Base-by-base conservation (phyloP, 2,113 vertebrate genomes). In the Arenaria interpres region DNA sequence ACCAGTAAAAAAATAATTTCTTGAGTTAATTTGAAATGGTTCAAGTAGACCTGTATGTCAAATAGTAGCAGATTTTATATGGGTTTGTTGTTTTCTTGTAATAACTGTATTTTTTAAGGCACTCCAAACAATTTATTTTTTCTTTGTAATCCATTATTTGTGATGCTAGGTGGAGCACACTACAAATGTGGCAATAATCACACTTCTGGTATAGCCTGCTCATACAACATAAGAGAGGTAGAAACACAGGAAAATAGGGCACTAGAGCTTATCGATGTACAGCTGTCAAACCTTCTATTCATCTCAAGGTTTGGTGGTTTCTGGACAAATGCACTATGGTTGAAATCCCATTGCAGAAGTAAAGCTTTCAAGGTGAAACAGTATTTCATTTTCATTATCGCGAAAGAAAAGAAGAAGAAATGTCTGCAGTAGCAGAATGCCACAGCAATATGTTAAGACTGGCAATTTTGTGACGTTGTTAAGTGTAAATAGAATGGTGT, bases 341-440 rank as follows among this genome's bases (percentile, higher is more conserved):
- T 83, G 66, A 97, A 97, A 94, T 67, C 56, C 57, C 73, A 92
- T 2, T 89, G 93, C 57, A 78, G 41, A 96, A 82, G 25, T 80
- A 88, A 95, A 86, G 80, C 84, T 96, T 93, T 96, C 75, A 92
- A 96, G 83, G 80, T 96, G 64, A 97, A 96, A 80, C 53, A 94
- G 45, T 57, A 79, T 85, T 97, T 91, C 71, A 85, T 82, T 95
- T 96, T 89, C 78, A 93, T 95, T 88, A 85, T 56, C 39, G 83
- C 50, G 53, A 88, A 85, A 91, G 43, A 95, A 91, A 84, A 88
- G 51, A 84, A 87, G 63, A 66, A 71, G 72, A 89, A 96, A 95
- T 13, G 19, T 56, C 91, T 91, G 46, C 60, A 78, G 71, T 2
- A 88, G 73, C 63, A 91, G 87, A 95, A 83, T 35, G 23, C 50